Percentiles rank a stretch among this genome's conserved stretches.
Conservation (phyloP, 2,113 vertebrate genomes). For the Papio anubis region DNA sequence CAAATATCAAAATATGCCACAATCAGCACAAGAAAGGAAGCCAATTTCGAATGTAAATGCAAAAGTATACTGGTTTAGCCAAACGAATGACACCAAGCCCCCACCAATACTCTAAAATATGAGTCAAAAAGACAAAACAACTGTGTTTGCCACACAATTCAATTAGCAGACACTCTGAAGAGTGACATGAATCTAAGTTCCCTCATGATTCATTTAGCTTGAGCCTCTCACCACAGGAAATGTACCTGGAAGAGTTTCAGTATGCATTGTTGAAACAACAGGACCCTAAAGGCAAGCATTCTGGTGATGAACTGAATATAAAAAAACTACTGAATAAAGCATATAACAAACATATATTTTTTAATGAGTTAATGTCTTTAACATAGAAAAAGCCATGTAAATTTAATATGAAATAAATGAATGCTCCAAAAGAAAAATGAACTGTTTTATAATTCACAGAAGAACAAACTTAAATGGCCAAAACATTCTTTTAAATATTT, state of each 20-base stretch:
- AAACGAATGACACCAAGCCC: background rate
- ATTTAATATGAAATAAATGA: background rate
- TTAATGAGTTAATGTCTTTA: background rate
- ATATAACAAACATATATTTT: background rate
- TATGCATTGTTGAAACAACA: background rate
- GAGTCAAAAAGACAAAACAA: conserved; percentile 23
- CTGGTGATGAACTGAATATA: background rate
- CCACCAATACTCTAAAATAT: background rate
- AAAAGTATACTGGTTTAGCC: background rate
- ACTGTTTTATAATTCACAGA: background rate
- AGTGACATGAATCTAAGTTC: background rate
- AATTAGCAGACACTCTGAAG: background rate
- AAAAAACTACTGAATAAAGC: background rate
- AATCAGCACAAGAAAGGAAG: background rate
- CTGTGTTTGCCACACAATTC: background rate
- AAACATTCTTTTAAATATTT: background rate
- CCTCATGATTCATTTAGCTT: background rate
- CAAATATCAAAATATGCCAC: background rate
- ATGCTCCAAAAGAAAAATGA: background rate
- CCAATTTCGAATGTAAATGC: background rate
- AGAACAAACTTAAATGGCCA: background rate
- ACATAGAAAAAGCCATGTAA: background rate
- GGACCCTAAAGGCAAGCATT: background rate
- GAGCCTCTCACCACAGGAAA: background rate
- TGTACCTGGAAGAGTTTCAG: background rate